phyloP scores from a whole-genome alignment of 2,113 vertebrate genomes.

The Sphyrna mokarran region DNA sequence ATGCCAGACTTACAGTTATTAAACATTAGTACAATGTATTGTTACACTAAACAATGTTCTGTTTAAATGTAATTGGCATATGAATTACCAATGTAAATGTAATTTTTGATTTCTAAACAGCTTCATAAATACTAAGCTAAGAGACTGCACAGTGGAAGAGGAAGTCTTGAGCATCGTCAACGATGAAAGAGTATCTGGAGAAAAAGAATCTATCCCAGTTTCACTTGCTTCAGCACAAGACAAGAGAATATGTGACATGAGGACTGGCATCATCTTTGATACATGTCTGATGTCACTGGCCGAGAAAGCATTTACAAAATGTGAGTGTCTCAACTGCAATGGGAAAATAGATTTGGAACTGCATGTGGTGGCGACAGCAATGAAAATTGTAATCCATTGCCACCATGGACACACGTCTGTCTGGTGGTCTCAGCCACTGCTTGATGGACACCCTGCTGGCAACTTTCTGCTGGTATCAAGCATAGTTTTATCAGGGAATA shows the following conservation, averaged over 20 bases:
- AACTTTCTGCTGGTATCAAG: conserved; percentile 12
- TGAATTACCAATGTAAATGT: background rate
- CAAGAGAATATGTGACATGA: background rate
- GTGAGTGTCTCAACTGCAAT: background rate
- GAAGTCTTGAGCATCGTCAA: background rate
- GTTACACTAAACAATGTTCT: background rate
- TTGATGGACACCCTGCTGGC: background rate
- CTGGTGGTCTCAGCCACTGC: conserved; percentile 26
- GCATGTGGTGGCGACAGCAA: conserved; percentile 9
- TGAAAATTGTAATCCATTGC: background rate
- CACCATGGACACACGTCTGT: background rate
- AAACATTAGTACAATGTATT: background rate
- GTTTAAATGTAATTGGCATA: background rate
- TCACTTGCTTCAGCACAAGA: background rate
- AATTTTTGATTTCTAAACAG: conserved; percentile 2
- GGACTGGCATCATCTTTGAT: conserved; percentile 11
- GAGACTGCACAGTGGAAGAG: background rate
- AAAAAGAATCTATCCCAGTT: background rate
- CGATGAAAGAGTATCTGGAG: background rate
- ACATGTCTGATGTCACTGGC: conserved; percentile 24
- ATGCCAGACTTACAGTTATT: background rate
- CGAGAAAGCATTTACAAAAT: background rate
- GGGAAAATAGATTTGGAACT: background rate
- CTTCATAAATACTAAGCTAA: background rate
- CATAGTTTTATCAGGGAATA: conserved; percentile 30